Evolutionary conservation across 2,797 vertebrate genomes (phyloP), one percentile per base, ranked within the genome.

Genomic region (Microctenopoma lineatum): DNA sequence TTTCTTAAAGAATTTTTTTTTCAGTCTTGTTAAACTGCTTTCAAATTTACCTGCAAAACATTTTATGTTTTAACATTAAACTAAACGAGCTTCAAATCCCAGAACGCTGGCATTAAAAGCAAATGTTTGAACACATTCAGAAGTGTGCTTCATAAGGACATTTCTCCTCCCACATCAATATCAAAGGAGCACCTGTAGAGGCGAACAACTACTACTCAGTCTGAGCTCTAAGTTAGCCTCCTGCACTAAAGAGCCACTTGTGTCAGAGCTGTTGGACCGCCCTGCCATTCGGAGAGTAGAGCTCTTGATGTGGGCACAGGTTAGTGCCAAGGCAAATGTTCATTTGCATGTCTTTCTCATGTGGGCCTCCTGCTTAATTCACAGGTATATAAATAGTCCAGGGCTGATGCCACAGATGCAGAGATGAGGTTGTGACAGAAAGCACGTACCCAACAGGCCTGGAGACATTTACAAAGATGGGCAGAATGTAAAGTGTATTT

Each of bases 171-270:
- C 27, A 2, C 57, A 45, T 68, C 39, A 55, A 73, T 87, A 86
- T 90, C 74, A 86, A 85, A 89, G 79, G 48, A 61, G 73, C 85
- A 92, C 86, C 89, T 91, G 90, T 81, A 60, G 75, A 77, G 70
- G 61, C 73, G 71, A 85, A 89, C 79, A 73, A 87, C 70, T 68
- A 47, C 39, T 56, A 66, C 84, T 91, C 81, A 89, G 84, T 80
- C 47, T 32, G 72, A 73, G 73, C 45, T 63, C 80, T 71, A n/a
- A 8, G 52, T 66, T 78, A 81, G 84, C 73, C 72, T 65, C 64
- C 57, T n/a, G 70, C 42, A 10, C 57, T 58, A 48, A 88, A 88
- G 61, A 73, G 65, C 56, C 39, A 21, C 65, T 72, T 71, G 77
- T 76, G 71, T 81, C 47, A 0, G 51, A 76, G 84, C 69, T 62